Evolutionary conservation across 2,888 invertebrate genomes (phyloP), one percentile per base, ranked within the genome.

Genomic region (Tetranychus truncatus): DNA sequence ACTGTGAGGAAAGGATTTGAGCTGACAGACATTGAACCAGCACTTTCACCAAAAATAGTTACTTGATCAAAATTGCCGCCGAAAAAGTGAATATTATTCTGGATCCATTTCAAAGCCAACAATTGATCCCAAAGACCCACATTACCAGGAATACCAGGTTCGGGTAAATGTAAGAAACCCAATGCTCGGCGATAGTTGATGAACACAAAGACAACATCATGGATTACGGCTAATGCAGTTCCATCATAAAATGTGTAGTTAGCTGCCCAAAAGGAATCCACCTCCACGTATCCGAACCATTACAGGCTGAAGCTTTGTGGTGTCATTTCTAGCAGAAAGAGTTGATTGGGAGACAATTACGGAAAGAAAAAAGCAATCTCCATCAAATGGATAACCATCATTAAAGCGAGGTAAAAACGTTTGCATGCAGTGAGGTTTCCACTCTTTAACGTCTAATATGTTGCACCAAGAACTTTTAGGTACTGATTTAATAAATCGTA

Each of bases 81-180:
- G 78, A 87, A 87, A 18, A 79, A 74, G 8, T 79, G 77, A 34
- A 86, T 85, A 78, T 86, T 81, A 46, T 82, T 80, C 74, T 84
- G 83, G 8, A 86, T 84, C 87, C 87, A 87, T 72, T 84, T 78
- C n/a, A 87, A 79, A 0, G 85, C 86, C 73, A 84, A 76, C 2
- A 84, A 78, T 72, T 85, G 82, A 80, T 87, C 87, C 44, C 84
- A 80, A 66, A 86, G 80, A 0, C 86, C 85, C 83, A 87, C 87
- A 81, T 89, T 89, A 20, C 88, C 88, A 0, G 88, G 84, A 1
- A 87, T 87, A 20, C 69, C 21, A 75, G 82, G 81, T 8, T 82
- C 82, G 74, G 82, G 82, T 73, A 83, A 81, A 45, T 77, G 67
- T 15, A 78, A 45, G 74, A 78, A 78, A 0, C 85, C 85, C 45